phyloP scores from a whole-genome alignment of 1,140 invertebrate genomes.

The Sarcophaga peregrina region DNA sequence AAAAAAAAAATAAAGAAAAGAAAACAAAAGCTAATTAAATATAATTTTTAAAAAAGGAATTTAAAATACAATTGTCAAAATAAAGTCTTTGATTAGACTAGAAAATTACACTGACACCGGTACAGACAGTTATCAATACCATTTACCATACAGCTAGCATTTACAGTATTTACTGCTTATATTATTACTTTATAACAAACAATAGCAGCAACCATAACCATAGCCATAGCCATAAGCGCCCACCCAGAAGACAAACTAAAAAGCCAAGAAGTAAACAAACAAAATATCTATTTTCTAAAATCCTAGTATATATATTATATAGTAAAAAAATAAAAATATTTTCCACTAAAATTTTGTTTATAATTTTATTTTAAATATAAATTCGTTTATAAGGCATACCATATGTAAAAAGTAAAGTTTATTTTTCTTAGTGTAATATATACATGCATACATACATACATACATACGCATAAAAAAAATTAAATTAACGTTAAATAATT shows the following conservation, averaged over 20 bases:
- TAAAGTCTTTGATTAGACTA: conserved; percentile 39
- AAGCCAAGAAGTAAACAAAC: background rate
- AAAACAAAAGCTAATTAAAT: background rate
- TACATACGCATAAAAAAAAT: no score
- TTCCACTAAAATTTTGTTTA: no score
- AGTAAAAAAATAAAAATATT: conserved; percentile 25
- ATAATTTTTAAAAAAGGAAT: conserved; percentile 13
- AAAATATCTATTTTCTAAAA: conserved; percentile 3
- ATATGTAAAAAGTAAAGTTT: no score
- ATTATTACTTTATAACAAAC: conserved; percentile 39
- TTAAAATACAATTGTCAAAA: conserved; percentile 38
- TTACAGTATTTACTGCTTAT: conserved; percentile 46
- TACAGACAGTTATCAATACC: conserved; percentile 66
- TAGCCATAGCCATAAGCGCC: background rate
- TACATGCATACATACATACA: no score
- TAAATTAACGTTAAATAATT: no score
- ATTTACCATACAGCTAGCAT: conserved; percentile 65
- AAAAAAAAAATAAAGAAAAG: background rate
- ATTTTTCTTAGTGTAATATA: no score
- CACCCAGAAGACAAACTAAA: background rate
- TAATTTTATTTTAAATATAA: no score
- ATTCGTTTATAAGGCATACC: no score
- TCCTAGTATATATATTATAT: no score
- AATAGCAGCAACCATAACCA: conserved; percentile 6
- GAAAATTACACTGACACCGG: conserved; percentile 65